These are phyloP conservation scores for Poeciliopsis retropinna DNA, from an alignment of 2,113 vertebrate species.

Conservation along the genomic window DNA sequence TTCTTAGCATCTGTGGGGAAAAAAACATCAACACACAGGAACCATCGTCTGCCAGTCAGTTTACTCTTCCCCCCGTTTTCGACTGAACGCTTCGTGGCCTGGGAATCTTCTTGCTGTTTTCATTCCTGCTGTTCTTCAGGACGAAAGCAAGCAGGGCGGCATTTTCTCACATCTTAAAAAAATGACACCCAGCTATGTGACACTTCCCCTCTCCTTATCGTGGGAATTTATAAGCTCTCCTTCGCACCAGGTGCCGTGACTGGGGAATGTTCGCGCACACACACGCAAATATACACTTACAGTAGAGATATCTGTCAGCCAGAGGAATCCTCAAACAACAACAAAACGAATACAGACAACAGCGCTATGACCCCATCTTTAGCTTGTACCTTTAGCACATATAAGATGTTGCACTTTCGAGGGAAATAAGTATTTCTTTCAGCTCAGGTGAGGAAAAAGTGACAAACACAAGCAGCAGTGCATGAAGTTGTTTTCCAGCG, in stretches of 20 bases:
- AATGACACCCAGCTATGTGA: conserved; percentile 77
- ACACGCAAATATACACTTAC: conserved; percentile 5
- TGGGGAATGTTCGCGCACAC: conserved; percentile 20
- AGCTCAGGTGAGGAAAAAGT: neutral
- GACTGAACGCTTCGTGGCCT: conserved; percentile 5
- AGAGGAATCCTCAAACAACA: conserved; percentile 23
- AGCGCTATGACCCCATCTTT: neutral
- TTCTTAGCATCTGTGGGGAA: neutral
- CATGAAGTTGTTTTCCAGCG: neutral
- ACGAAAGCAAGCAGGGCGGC: conserved; percentile 60
- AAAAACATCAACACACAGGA: neutral
- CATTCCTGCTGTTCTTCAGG: conserved; percentile 66
- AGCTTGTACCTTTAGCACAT: too few species aligned
- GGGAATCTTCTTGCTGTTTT: conserved; percentile 20
- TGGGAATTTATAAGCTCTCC: conserved; percentile 72
- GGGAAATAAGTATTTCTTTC: neutral
- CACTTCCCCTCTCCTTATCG: conserved; percentile 76
- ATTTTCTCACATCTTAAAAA: conserved; percentile 80
- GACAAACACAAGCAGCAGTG: neutral
- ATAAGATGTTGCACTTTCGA: neutral
- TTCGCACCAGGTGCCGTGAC: conserved; percentile 64
- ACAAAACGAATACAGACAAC: neutral
- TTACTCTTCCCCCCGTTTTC: neutral
- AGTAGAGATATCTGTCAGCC: conserved; percentile 22
- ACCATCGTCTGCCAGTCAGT: neutral